Conservation (phyloP, 2,797 vertebrate species). For the Sebastes nivosus region DNA sequence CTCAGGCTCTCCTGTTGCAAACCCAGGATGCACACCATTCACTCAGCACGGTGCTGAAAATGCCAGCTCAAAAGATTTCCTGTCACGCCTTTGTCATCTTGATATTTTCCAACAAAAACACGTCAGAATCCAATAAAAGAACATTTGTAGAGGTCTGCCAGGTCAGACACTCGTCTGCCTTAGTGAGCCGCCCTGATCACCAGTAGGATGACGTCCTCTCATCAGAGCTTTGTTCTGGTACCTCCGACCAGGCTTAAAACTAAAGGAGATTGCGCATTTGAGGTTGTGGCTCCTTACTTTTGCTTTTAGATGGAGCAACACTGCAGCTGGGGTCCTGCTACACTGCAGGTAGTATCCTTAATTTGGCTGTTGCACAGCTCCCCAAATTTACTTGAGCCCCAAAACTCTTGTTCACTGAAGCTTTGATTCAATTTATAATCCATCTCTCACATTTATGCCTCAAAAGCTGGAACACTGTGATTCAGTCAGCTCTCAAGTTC, state of each 20-base stretch:
- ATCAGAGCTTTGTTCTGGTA: background rate
- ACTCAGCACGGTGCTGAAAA: background rate
- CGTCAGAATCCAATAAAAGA: too few species aligned
- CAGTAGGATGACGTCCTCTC: background rate
- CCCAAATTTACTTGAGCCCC: background rate
- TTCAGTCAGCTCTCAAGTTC: slow-evolving; percentile 19
- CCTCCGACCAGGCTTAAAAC: background rate
- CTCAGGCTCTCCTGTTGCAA: background rate
- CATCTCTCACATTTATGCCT: background rate
- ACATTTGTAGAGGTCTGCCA: too few species aligned
- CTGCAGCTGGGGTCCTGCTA: slow-evolving; percentile 11
- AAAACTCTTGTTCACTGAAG: background rate
- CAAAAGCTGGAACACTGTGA: background rate
- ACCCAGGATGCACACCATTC: background rate
- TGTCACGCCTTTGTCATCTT: background rate
- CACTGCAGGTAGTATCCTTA: background rate
- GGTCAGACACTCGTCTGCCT: too few species aligned
- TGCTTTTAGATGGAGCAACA: slow-evolving; percentile 15
- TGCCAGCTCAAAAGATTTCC: background rate
- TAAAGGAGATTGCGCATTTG: background rate
- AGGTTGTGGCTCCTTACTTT: background rate
- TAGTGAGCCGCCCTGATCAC: background rate
- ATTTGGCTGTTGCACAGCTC: background rate
- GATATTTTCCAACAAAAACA: too few species aligned
- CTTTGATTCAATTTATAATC: background rate